Evolutionary conservation across 2,113 vertebrate genomes (phyloP).

Genomic region (Bombycilla garrulus): DNA sequence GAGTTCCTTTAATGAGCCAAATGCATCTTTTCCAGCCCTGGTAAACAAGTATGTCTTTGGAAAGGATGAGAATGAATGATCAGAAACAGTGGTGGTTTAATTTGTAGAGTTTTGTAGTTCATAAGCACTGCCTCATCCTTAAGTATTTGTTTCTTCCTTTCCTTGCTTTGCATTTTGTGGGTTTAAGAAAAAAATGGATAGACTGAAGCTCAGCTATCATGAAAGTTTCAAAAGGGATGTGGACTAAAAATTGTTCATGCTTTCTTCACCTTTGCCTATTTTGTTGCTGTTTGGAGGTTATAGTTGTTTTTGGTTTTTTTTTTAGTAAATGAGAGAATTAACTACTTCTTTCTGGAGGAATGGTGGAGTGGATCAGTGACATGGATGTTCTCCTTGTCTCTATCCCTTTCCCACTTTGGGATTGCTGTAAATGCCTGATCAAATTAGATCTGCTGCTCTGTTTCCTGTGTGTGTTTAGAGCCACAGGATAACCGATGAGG

Average conservation of each 20-base stretch:
- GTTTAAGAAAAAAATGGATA: background rate
- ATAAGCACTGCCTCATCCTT: background rate
- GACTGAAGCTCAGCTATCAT: background rate
- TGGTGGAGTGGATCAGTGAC: background rate
- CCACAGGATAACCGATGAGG: background rate
- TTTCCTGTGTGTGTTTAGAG: background rate
- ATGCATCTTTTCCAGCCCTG: background rate
- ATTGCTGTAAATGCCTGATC: background rate
- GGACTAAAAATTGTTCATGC: background rate
- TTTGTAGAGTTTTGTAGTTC: background rate
- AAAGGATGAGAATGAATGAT: background rate
- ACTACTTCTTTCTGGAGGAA: background rate
- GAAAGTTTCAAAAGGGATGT: background rate
- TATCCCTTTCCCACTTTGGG: background rate
- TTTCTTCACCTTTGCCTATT: background rate
- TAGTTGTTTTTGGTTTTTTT: background rate
- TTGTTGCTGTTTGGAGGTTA: too few relatives aligned
- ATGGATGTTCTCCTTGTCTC: background rate
- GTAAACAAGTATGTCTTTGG: background rate
- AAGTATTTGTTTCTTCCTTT: background rate
- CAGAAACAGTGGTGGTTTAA: background rate
- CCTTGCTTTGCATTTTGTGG: background rate
- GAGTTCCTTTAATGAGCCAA: background rate
- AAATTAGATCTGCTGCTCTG: background rate
- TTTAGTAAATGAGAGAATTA: background rate